phyloP scores from a whole-genome alignment of 2,888 invertebrate genomes.

The Drosophila paracracens region DNA sequence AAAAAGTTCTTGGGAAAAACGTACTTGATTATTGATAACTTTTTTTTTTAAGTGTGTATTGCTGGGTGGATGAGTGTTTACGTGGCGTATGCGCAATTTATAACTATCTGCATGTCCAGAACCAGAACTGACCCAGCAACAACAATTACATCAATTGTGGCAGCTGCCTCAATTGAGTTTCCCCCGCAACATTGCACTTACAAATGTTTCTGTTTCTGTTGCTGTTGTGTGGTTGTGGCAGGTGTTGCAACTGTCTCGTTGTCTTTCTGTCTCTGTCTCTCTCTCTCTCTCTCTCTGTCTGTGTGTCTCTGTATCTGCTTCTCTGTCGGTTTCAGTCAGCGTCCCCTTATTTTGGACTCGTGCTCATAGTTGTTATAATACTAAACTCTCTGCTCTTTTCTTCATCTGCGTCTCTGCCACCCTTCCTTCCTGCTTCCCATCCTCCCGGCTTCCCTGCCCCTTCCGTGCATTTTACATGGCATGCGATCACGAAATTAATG shows the following conservation, averaged over 20 bases:
- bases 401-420: not conserved
- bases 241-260: constrained; percentile 63
- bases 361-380: constrained; percentile 49
- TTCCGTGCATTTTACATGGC: constrained; percentile 67
- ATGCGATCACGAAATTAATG: constrained; percentile 81
- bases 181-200: constrained; percentile 36
- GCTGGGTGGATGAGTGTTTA: constrained; percentile 4
- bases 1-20: too few species aligned
- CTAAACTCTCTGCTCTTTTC: constrained; percentile 2
- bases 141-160: not conserved
- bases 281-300: not conserved
- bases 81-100: constrained; percentile 42
- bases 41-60: not conserved
- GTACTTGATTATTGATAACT: too few species aligned
- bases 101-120: not conserved
- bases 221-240: constrained; percentile 60
- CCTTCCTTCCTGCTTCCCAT: not conserved
- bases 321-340: not conserved
- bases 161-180: constrained; percentile 35
- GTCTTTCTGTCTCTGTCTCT: not conserved
- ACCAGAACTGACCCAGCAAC: not conserved
- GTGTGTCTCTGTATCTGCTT: not conserved
- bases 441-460: not conserved
- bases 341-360: constrained; percentile 38
- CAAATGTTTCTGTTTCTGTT: constrained; percentile 17